Conservation (phyloP, 2,113 vertebrate species). For the Phalacrocorax pelagicus region DNA sequence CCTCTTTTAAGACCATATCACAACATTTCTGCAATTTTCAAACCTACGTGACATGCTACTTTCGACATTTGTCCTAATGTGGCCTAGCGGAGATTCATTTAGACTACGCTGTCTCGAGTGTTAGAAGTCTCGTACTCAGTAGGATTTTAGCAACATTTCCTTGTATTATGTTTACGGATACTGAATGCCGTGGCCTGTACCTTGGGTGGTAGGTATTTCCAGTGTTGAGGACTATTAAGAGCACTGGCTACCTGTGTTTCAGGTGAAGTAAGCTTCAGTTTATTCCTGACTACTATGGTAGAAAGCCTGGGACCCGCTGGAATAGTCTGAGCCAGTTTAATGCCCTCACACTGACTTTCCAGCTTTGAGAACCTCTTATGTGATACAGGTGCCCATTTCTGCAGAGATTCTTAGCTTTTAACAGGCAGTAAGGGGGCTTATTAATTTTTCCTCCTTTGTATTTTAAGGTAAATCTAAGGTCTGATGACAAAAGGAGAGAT, state of each 20-base stretch:
- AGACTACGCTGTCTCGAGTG: neutral
- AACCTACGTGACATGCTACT: rapidly evolving
- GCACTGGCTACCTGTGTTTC: neutral
- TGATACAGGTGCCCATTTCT: neutral
- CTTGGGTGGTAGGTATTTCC: neutral
- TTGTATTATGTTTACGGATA: neutral
- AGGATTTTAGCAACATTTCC: neutral
- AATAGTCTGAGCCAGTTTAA: neutral
- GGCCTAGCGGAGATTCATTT: neutral
- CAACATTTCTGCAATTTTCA: neutral
- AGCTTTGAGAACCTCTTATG: neutral
- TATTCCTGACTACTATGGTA: neutral
- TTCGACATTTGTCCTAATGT: rapidly evolving
- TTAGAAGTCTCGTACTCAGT: neutral
- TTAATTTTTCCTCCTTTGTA: neutral
- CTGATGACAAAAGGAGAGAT: neutral
- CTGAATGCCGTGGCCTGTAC: neutral
- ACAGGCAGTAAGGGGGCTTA: neutral
- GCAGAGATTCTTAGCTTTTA: neutral
- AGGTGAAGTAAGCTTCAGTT: neutral
- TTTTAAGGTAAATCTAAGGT: neutral
- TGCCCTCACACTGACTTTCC: neutral
- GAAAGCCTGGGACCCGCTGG: neutral
- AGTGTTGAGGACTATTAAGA: neutral
- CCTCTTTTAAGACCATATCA: neutral